phyloP scores from a whole-genome alignment of 2,113 vertebrate genomes.

The Pollimyrus isidori region DNA sequence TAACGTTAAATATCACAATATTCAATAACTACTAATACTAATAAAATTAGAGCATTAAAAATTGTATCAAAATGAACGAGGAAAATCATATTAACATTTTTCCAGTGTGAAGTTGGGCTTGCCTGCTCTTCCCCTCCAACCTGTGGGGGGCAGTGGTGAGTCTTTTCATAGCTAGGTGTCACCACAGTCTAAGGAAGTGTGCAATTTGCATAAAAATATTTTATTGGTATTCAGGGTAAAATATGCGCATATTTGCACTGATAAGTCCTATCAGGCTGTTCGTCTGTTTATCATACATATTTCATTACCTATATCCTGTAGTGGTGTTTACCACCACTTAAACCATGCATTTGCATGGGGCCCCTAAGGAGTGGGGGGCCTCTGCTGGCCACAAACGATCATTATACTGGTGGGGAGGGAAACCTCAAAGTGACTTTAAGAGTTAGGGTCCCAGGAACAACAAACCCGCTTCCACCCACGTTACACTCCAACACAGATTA shows the following conservation, averaged over 20 bases:
- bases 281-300: neutral
- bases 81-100: neutral
- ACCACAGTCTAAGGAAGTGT: neutral
- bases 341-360: neutral
- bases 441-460: neutral
- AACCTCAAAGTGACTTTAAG: neutral
- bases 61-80: neutral
- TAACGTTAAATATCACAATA: neutral
- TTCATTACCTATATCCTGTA: neutral
- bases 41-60: neutral
- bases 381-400: neutral
- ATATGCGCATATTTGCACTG: neutral
- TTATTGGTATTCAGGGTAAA: constrained; percentile 3
- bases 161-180: neutral
- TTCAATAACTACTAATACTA: neutral
- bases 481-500: neutral
- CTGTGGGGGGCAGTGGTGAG: neutral
- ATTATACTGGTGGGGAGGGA: neutral
- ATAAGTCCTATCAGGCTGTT: neutral
- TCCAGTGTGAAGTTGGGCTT: neutral
- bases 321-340: neutral
- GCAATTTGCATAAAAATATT: constrained; percentile 6
- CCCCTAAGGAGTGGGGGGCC: neutral
- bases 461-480: neutral
- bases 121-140: neutral